These are phyloP conservation scores for Philopotamus ludificatus DNA, from an alignment of 1,140 invertebrate genomes.

Conservation along the genomic window DNA sequence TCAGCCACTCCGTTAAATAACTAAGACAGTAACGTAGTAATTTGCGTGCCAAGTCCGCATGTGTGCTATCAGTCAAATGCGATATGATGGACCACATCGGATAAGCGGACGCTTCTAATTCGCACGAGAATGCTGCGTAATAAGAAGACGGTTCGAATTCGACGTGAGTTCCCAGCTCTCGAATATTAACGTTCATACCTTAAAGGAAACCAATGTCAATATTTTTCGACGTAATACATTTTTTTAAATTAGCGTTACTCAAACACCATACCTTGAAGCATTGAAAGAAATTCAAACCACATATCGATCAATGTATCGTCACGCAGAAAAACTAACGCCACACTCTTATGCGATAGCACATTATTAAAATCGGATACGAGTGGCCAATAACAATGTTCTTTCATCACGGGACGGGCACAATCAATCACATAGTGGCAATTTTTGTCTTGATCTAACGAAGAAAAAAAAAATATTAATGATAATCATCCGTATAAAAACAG, in stretches of 20 bases:
- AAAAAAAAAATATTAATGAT: not conserved
- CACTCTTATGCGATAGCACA: constrained; percentile 88
- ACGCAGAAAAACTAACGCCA: constrained; percentile 85
- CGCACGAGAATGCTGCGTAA: constrained; percentile 95
- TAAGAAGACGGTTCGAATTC: constrained; percentile 97
- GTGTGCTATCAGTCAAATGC: constrained; percentile 75
- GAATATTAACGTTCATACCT: constrained; percentile 95
- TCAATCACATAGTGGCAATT: constrained; percentile 92
- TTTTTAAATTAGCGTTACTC: not conserved
- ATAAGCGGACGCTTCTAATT: constrained; percentile 93
- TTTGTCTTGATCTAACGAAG: constrained; percentile 65
- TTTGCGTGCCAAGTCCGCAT: constrained; percentile 70
- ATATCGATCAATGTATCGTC: constrained; percentile 84
- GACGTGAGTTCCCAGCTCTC: constrained; percentile 87
- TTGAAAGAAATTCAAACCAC: constrained; percentile 92
- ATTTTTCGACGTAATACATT: not conserved
- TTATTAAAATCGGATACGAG: constrained; percentile 96
- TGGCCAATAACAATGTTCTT: constrained; percentile 98
- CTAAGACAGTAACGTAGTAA: constrained; percentile 73
- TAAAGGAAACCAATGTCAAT: constrained; percentile 30
- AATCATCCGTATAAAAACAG: too few species aligned
- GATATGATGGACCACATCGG: constrained; percentile 95
- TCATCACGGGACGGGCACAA: constrained; percentile 88
- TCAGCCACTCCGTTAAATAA: constrained; percentile 83
- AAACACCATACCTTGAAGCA: constrained; percentile 80